Base-by-base conservation (phyloP, 2,113 vertebrate genomes). In the Sinosuthora webbiana region DNA sequence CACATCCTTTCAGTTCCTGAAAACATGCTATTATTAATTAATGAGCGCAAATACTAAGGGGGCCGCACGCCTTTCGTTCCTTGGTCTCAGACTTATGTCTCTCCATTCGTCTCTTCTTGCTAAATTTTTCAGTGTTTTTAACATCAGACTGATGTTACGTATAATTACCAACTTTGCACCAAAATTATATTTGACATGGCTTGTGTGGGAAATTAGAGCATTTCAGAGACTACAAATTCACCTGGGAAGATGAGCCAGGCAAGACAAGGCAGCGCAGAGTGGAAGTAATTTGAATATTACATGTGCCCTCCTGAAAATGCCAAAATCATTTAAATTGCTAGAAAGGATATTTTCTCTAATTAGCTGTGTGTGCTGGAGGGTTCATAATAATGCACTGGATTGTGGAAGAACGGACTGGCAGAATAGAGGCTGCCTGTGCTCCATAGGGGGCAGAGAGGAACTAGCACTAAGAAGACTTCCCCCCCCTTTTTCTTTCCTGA, bases 41-140 rank as follows among this genome's bases (percentile, higher is more conserved):
- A 98, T 98, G 98, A 98, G 98, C 97, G 35, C 98, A 98, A 99
- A 98, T 98, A 98, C 97, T 97, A 97, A 56, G 89, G 97, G 97
- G 98, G 96, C 96, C 39, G 95, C 97, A 97, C 97, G 97, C 98
- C 98, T 98, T 96, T 98, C 98, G 98, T 99, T 98, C 98, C 95
- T 98, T 98, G 98, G 98, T 99, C 99, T 99, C 98, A 97, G 98
- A 98, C 98, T 98, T 98, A 93, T 97, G 99, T 99, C 99, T 98
- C 97, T 99, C 98, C 98, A 98, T 99, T 98, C 98, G 98, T 98
- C 98, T 99, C 98, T 98, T 97, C 98, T 98, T 98, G 98, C 99
- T 99, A 99, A 99, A 99, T 99, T 99, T 99, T 99, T 99, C 98
- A 99, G 98, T 98, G 98, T 98, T 99, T 98, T 99, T 98, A 98